phyloP scores from a whole-genome alignment of 2,888 invertebrate genomes.

The Mythimna vitellina region DNA sequence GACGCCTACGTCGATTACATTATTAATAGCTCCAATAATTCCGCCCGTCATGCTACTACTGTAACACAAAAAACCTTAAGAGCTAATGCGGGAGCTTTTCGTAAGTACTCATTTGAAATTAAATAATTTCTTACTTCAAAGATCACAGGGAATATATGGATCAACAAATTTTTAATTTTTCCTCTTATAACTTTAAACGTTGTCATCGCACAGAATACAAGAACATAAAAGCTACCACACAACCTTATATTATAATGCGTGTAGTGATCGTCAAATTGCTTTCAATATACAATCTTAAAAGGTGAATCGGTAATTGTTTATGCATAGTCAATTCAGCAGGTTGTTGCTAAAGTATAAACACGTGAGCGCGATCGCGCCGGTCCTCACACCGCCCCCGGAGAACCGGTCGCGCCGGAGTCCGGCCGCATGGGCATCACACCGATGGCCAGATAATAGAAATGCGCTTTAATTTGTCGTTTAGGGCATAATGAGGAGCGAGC shows the following conservation, averaged over 20 bases:
- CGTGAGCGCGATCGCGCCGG: conserved; percentile 69
- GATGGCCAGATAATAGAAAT: conserved; percentile 89
- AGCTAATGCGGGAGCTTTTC: conserved; percentile 53
- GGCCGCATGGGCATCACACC: conserved; percentile 77
- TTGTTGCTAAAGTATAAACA: conserved; percentile 73
- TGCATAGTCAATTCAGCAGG: conserved; percentile 76
- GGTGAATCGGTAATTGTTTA: conserved; percentile 71
- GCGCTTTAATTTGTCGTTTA: conserved; percentile 91
- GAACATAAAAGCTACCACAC: conserved; percentile 33
- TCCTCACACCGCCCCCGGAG: conserved; percentile 70
- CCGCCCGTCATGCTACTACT: conserved; percentile 78
- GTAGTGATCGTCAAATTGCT: conserved; percentile 58
- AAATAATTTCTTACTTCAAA: conserved; percentile 40
- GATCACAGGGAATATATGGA: conserved; percentile 13
- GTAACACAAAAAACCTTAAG: conserved; percentile 66
- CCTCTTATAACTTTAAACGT: conserved; percentile 9
- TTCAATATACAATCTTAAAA: conserved; percentile 66
- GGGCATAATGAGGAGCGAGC: conserved; percentile 89
- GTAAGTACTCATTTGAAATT: conserved; percentile 36
- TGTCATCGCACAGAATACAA: conserved; percentile 27
- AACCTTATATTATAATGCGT: conserved; percentile 44
- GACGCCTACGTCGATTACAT: conserved; percentile 82
- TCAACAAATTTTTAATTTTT: conserved; percentile 26
- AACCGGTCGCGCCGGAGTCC: conserved; percentile 81
- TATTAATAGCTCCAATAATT: conserved; percentile 86